Conservation (phyloP, 2,113 vertebrate genomes). For the Rallus limicola region DNA sequence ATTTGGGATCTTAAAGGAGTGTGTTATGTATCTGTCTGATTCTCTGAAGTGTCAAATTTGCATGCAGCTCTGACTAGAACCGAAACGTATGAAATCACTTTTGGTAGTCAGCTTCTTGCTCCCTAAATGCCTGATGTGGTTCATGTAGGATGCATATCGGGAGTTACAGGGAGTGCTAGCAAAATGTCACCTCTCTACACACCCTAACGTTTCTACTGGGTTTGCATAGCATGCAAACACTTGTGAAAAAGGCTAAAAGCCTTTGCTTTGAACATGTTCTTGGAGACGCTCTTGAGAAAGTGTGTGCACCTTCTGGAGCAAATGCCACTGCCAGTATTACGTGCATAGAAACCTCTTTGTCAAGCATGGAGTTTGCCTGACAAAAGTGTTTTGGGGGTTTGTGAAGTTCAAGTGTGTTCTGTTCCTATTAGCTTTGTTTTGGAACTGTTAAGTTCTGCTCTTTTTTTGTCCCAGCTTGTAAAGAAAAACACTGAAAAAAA, state of each 20-base stretch:
- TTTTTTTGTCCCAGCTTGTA: not conserved
- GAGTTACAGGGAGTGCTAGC: not conserved
- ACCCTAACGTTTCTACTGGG: not conserved
- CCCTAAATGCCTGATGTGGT: not conserved
- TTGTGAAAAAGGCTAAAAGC: not conserved
- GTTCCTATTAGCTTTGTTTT: not conserved
- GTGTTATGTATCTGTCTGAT: not conserved
- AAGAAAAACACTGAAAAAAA: not conserved
- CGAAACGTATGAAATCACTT: not conserved
- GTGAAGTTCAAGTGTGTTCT: not conserved
- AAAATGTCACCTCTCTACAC: not conserved
- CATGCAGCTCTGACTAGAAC: not conserved
- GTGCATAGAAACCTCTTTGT: not conserved
- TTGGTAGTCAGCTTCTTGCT: not conserved
- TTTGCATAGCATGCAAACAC: not conserved
- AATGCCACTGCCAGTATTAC: not conserved
- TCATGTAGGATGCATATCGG: not conserved
- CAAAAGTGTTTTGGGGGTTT: not conserved
- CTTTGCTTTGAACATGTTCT: not conserved
- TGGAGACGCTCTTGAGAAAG: not conserved
- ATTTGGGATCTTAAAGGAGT: not conserved
- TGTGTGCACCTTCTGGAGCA: not conserved
- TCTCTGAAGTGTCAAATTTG: not conserved
- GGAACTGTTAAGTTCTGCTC: not conserved
- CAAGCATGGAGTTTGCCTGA: not conserved